These are phyloP conservation scores for Trematocara zebra DNA, from an alignment of 2,113 vertebrate genomes.

Conservation along the genomic window DNA sequence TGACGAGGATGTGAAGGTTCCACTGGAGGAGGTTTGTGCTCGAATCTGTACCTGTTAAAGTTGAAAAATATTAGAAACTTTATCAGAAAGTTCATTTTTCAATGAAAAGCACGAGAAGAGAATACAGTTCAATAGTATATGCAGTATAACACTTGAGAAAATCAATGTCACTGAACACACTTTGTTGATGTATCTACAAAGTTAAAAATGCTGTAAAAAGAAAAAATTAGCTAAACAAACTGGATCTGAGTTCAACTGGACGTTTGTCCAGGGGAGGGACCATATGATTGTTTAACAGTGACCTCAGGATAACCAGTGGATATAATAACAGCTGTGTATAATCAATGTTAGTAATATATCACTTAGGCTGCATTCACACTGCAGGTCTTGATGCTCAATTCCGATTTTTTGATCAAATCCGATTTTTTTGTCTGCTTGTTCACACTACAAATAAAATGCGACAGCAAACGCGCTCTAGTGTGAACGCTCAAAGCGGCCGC, in stretches of 20 bases:
- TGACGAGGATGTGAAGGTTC: constrained; percentile 53
- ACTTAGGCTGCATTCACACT: neutral
- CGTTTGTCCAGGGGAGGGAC: neutral
- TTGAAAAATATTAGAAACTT: neutral
- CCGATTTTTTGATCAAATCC: too few relatives aligned
- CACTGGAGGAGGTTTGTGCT: constrained; percentile 38
- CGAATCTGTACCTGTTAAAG: neutral
- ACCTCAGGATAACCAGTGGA: fast-evolving
- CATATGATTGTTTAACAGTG: fast-evolving
- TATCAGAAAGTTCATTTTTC: neutral
- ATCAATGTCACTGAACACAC: neutral
- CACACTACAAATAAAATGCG: too few relatives aligned
- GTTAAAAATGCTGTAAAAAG: neutral
- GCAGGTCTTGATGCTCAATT: too few relatives aligned
- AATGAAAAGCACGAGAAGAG: neutral
- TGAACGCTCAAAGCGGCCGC: too few relatives aligned
- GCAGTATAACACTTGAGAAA: neutral
- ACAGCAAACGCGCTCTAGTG: too few relatives aligned
- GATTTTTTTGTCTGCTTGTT: too few relatives aligned
- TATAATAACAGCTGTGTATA: neutral
- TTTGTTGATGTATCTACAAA: fast-evolving
- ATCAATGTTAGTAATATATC: fast-evolving
- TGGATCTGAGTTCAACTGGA: neutral
- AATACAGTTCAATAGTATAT: fast-evolving
- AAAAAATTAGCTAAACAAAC: neutral